Base-by-base conservation (phyloP, 1,140 invertebrate species). In the Drosophila baimaii region DNA sequence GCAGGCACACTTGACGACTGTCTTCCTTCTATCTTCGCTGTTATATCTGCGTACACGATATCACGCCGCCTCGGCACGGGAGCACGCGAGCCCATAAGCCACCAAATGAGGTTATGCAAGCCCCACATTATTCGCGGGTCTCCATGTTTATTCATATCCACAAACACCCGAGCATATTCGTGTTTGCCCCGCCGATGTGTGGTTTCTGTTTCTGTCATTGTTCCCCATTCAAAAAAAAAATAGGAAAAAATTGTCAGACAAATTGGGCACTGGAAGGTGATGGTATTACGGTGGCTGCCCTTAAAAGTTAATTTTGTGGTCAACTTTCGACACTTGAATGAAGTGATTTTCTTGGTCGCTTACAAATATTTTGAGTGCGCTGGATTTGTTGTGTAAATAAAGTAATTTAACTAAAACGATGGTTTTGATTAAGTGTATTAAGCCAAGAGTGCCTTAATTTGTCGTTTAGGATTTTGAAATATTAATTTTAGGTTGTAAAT, bases 81-180 rank as follows among this genome's bases (percentile, higher is more conserved):
- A 81, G 71, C 79, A 82, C 79, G 82, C 78, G 81, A 86, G 57
- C 51, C 61, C 74, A 81, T 78, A 78, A 78, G 63, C 68, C 78
- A 13, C 73, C 62, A 86, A 86, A 75, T 79, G 61, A 78, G 77
- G 74, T 85, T 85, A 85, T 86, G 74, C 71, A 85, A 85, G 81
- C 31, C 43, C 65, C 43, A 65, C 79, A 71, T 56, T 58, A 71
- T 56, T 58, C 68, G 66, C 68, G 68, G 66, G 68, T 51, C 65
- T 49, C 39, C 47, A 85, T 85, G 78, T 86, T 81, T 85, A 85
- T 85, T 85, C 82, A 85, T 86, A 78, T 82, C 43, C 52, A 61
- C 35, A n/a, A n/a, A 74, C 62, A 63, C 39, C 75, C 71, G 63
- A 70, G 43, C 49, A 64, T 73, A 66, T 69, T 58, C 63, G 61